These are phyloP conservation scores for Sorex araneus DNA, from an alignment of 2,113 vertebrate genomes.

Conservation along the genomic window DNA sequence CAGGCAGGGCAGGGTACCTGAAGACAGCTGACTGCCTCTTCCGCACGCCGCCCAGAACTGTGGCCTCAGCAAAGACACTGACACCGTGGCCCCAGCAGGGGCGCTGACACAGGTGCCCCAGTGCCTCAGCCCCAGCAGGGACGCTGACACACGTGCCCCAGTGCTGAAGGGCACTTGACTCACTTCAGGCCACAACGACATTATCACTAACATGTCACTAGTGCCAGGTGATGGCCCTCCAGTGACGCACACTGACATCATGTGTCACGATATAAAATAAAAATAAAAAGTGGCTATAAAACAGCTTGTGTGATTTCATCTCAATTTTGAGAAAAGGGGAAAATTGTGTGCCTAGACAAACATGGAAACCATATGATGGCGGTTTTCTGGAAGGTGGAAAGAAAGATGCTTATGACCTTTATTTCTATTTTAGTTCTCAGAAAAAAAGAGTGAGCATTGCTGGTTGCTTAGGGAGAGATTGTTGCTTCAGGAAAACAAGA, in stretches of 20 bases:
- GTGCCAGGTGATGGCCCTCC: neutral
- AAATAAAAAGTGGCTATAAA: neutral
- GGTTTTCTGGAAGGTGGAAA: neutral
- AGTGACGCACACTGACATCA: neutral
- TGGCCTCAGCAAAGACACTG: no score
- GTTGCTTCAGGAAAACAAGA: constrained; percentile 26
- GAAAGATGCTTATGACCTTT: neutral
- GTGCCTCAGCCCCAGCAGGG: no score
- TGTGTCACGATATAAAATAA: neutral
- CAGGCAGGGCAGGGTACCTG: no score
- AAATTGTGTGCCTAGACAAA: neutral
- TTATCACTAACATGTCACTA: neutral
- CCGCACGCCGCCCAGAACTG: no score
- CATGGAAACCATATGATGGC: neutral
- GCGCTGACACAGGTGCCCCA: no score
- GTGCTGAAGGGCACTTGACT: no score
- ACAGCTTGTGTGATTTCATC: neutral
- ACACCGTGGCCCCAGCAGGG: no score
- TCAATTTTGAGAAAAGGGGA: neutral
- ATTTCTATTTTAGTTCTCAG: constrained; percentile 19
- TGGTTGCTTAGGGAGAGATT: constrained; percentile 36
- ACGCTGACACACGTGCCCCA: no score
- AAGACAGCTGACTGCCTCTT: no score
- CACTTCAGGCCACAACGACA: no score
- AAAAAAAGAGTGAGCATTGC: neutral